Evolutionary conservation across 2,113 vertebrate species (phyloP), one percentile per base, ranked within the genome.

Genomic region (Chaetodon trifascialis): DNA sequence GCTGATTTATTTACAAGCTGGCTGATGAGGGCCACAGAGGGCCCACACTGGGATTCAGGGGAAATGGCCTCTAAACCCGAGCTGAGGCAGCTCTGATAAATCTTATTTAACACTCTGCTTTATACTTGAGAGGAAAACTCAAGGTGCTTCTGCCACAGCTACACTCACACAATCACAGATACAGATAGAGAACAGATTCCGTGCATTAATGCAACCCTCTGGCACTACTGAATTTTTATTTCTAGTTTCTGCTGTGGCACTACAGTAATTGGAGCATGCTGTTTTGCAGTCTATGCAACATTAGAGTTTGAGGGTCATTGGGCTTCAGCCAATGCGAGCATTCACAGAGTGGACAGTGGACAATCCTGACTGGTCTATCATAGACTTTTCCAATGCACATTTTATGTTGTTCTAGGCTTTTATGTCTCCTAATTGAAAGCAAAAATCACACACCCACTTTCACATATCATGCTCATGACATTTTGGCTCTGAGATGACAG

Each of bases 1-100:
- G 75, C 64, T 93, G 94, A 95, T 94, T 94, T 95, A 94, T 95
- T 94, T 94, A 93, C 90, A 83, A 80, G 85, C 73, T 69, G 79
- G 87, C 63, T 88, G 86, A 93, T 88, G 83, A 79, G 88, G 86
- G 86, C 73, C 76, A 88, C 80, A 49, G 69, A 88, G 79, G 90
- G 86, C 77, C 55, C 80, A 76, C 78, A 68, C 63, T 67, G 80
- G 87, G 90, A 93, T 93, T 91, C 88, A 52, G 84, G 85, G 92
- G 89, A 93, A 92, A 94, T 90, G 88, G 91, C 91, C 89, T 91
- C 88, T 91, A 91, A 92, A 94, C 83, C 84, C n/a, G 21, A 80
- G 81, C 65, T 75, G 63, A 85, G 72, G 76, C 44, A 11, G 73
- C 78, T 65, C 79, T 85, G 86, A 93, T 93, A 89, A 94, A 93